Conservation (phyloP, 2,888 invertebrate species). For the Drosophila mettleri region DNA sequence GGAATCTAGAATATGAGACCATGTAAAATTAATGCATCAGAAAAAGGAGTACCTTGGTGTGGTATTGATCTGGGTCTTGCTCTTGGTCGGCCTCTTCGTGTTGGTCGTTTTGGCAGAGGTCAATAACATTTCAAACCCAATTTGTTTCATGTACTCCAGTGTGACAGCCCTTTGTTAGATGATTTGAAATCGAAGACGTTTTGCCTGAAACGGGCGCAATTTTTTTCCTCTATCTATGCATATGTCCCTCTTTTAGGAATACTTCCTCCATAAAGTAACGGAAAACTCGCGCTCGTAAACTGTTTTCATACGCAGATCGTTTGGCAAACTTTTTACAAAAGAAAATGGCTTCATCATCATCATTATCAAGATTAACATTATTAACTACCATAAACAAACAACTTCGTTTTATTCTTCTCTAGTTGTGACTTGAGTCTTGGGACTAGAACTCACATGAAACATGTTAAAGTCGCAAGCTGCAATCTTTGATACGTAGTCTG, state of each 20-base stretch:
- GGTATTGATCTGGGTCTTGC: no score
- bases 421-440: slow-evolving; percentile 7
- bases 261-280: slow-evolving; percentile 52
- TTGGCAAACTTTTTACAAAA: slow-evolving; percentile 24
- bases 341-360: slow-evolving; percentile 31
- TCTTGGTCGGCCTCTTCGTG: neutral
- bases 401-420: slow-evolving; percentile 20
- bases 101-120: slow-evolving; percentile 43
- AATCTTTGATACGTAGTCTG: slow-evolving; percentile 48
- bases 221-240: slow-evolving; percentile 65
- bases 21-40: slow-evolving; percentile 9
- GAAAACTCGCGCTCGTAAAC: slow-evolving; percentile 7
- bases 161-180: slow-evolving; percentile 14
- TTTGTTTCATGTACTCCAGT: slow-evolving; percentile 40
- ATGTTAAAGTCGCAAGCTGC: slow-evolving; percentile 77
- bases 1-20: slow-evolving; percentile 17
- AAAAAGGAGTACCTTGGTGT: no score
- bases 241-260: slow-evolving; percentile 29
- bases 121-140: slow-evolving; percentile 63
- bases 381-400: slow-evolving; percentile 9
- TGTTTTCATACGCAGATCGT: slow-evolving; percentile 41
- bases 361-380: slow-evolving; percentile 9
- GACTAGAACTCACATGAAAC: slow-evolving; percentile 54
- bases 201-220: slow-evolving; percentile 50
- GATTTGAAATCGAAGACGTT: slow-evolving; percentile 42